These are phyloP conservation scores for Callaeas wilsoni DNA, from an alignment of 2,113 vertebrate genomes.

Conservation along the genomic window DNA sequence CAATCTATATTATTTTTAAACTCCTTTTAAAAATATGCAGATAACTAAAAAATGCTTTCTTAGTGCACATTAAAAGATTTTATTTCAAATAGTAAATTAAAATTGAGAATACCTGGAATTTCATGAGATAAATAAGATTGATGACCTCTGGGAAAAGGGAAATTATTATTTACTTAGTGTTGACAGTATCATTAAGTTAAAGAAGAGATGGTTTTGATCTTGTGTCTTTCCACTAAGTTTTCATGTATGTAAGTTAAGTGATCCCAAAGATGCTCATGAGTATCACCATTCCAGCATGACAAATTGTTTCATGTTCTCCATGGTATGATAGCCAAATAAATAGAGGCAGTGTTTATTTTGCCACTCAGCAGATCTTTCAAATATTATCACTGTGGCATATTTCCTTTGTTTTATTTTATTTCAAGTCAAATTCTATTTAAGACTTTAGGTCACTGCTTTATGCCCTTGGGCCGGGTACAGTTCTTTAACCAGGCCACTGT, in stretches of 20 bases:
- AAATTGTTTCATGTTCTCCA: background rate
- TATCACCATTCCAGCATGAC: background rate
- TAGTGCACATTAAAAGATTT: background rate
- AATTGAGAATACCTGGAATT: background rate
- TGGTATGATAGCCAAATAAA: slow-evolving; percentile 12
- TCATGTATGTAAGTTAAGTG: background rate
- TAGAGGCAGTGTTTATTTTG: slow-evolving; percentile 28
- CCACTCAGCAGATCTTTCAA: slow-evolving; percentile 35
- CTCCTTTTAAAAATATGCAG: background rate
- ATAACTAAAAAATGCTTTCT: background rate
- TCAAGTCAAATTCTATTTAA: slow-evolving; percentile 21
- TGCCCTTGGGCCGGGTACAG: background rate
- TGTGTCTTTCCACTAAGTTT: background rate
- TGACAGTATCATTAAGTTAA: background rate
- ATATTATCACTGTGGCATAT: slow-evolving; percentile 40
- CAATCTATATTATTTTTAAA: background rate
- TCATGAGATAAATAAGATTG: background rate
- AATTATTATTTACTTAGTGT: background rate
- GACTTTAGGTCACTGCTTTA: slow-evolving; percentile 10
- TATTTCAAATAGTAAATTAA: background rate
- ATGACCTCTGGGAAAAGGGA: background rate
- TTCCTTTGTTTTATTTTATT: slow-evolving; percentile 38
- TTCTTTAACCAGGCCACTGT: slow-evolving; percentile 30
- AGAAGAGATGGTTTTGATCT: background rate
- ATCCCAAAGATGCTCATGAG: background rate